Base-by-base conservation (phyloP, 1,140 invertebrate species). In the Liolophura sinensis region DNA sequence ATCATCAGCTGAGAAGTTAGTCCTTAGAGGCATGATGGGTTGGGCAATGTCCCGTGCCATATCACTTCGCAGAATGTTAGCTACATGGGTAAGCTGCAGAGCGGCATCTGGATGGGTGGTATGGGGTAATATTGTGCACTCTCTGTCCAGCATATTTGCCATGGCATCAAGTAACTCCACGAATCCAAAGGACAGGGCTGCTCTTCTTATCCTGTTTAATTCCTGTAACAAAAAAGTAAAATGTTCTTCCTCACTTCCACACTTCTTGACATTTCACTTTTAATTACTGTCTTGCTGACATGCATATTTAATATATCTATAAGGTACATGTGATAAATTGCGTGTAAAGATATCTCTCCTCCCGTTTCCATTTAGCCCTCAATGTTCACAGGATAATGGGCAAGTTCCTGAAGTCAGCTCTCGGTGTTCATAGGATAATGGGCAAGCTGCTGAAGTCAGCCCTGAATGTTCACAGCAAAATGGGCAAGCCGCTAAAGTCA, bases 161-260 rank as follows among this genome's bases (percentile, higher is more conserved):
- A 88, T 80, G 9, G 84, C 82, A 60, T 87, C 85, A 15, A 89
- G 73, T 1, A 88, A 74, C 64, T 87, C 85, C 59, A 78, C 76
- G 74, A 96, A 97, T 11, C 95, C 95, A 71, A 96, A 89, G 0
- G 93, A 91, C 20, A 97, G 87, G 0, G 95, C 95, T 27, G 94
- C 94, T 72, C 92, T 88, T 56, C 95, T 87, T 15, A 98, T 87
- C 62, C 95, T 87, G 81, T 97, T 98, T 12, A 98, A 83, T 85
- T 98, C 96, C 92, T 95, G 74, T 15, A 79, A 73, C 74, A 72
- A 67, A 75, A 74, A 50, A 20, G 56, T 66, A 6, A 57, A 40
- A n/a, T n/a, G n/a, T n/a, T n/a, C n/a, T n/a, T n/a, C n/a, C n/a
- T n/a, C n/a, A n/a, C n/a, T n/a, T n/a, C n/a, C n/a, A n/a, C n/a